Conservation (phyloP, 2,888 invertebrate genomes). For the Dryobotodes eremita region DNA sequence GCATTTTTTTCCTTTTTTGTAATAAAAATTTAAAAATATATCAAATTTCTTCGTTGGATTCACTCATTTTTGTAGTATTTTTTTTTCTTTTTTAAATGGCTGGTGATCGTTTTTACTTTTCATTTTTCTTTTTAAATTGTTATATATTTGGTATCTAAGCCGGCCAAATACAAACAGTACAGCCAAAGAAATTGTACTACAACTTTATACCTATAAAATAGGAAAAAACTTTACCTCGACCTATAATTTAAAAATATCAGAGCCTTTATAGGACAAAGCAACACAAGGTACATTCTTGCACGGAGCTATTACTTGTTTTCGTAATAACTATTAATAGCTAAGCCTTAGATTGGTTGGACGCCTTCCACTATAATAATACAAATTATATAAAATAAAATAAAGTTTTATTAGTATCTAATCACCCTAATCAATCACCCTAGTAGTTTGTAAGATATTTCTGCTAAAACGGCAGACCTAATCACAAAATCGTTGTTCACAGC, state of each 20-base stretch:
- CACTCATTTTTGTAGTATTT: no score
- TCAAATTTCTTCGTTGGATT: no score
- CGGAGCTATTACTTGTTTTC: constrained; percentile 17
- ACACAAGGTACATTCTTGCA: constrained; percentile 26
- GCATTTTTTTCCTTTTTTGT: no score
- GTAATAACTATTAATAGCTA: constrained; percentile 36
- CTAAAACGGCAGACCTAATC: background rate
- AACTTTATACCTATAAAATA: no score
- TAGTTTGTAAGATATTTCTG: constrained; percentile 1
- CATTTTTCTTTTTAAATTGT: no score
- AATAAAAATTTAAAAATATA: no score
- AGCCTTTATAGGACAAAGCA: background rate
- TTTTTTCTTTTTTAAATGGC: no score
- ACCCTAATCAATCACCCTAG: background rate
- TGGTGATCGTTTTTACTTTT: no score
- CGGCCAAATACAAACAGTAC: no score
- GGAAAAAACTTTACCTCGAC: no score
- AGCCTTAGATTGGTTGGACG: background rate
- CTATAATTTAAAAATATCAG: background rate
- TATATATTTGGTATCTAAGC: no score
- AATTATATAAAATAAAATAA: constrained; percentile 23
- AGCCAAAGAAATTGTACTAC: no score
- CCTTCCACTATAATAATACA: constrained; percentile 2
- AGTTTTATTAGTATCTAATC: background rate
- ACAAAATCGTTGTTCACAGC: background rate